These are phyloP conservation scores for Rambutsinella grinnellia DNA, from an alignment of 2,888 invertebrate species.

Conservation along the genomic window DNA sequence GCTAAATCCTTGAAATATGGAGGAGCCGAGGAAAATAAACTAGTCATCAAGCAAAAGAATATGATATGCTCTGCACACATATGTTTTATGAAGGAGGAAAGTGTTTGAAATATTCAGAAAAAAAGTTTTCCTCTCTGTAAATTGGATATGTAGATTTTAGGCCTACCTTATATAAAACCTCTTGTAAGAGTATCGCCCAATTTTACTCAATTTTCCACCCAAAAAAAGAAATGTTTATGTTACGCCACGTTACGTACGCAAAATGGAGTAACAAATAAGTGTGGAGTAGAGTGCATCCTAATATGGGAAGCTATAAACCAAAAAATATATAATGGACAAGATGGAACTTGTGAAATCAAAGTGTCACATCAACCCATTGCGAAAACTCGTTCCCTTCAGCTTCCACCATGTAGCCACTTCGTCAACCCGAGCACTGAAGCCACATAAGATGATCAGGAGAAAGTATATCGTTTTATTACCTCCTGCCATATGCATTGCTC, in stretches of 20 bases:
- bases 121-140: too few species aligned
- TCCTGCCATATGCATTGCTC: not conserved
- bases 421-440: slow-evolving; percentile 39
- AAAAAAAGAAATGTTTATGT: not conserved
- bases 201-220: not conserved
- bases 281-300: not conserved
- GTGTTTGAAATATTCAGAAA: too few species aligned
- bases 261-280: not conserved
- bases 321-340: slow-evolving; percentile 38
- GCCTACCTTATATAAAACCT: too few species aligned
- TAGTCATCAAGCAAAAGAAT: slow-evolving; percentile 40
- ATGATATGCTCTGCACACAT: slow-evolving; percentile 24
- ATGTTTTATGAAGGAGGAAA: slow-evolving; percentile 20
- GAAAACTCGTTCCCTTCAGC: slow-evolving; percentile 52
- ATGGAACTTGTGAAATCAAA: slow-evolving; percentile 54
- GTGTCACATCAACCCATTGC: slow-evolving; percentile 53
- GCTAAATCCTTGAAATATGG: slow-evolving; percentile 40
- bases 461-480: not conserved
- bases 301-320: slow-evolving; percentile 34
- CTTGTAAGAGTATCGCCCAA: too few species aligned
- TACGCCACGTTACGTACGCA: not conserved
- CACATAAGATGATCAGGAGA: slow-evolving; percentile 37
- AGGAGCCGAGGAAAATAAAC: slow-evolving; percentile 37
- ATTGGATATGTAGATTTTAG: too few species aligned
- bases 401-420: slow-evolving; percentile 44